These are phyloP conservation scores for Spermophilus dauricus DNA, from an alignment of 2,113 vertebrate species.

Conservation along the genomic window DNA sequence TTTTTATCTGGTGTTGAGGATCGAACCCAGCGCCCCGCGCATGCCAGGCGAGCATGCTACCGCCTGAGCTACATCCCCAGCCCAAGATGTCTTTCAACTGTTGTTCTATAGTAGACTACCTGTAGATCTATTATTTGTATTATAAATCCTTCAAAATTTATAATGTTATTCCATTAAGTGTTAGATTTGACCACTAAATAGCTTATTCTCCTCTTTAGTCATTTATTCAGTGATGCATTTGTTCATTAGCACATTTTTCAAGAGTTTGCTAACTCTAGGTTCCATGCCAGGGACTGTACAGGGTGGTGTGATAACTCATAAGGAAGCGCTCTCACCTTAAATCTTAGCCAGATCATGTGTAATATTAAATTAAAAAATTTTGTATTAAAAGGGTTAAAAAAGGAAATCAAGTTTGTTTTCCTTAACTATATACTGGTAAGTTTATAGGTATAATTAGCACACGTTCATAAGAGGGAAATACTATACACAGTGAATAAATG, in stretches of 20 bases:
- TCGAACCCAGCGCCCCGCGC: too few relatives aligned
- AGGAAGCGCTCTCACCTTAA: not conserved
- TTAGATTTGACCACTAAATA: not conserved
- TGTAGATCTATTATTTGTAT: constrained; percentile 2
- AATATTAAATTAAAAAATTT: constrained; percentile 40
- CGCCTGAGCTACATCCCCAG: too few relatives aligned
- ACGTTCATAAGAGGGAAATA: constrained; percentile 8
- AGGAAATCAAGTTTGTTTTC: constrained; percentile 61
- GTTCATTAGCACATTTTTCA: constrained; percentile 49
- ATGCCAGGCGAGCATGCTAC: too few relatives aligned
- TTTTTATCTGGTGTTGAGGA: too few relatives aligned
- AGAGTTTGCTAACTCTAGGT: constrained; percentile 7
- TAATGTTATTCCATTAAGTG: not conserved
- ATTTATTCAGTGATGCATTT: not conserved
- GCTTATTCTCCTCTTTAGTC: not conserved
- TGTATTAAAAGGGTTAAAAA: constrained; percentile 45
- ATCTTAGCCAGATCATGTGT: not conserved
- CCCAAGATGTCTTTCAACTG: not conserved
- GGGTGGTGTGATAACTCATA: not conserved
- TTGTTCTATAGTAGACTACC: not conserved
- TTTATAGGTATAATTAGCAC: constrained; percentile 57
- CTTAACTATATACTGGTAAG: not conserved
- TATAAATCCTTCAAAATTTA: not conserved
- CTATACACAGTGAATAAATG: not conserved
- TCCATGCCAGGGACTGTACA: not conserved